A percentile compares a stretch with the other conserved stretches of the same genome.
Conservation (phyloP, 1,140 invertebrate genomes). For the Drosophila truncata region DNA sequence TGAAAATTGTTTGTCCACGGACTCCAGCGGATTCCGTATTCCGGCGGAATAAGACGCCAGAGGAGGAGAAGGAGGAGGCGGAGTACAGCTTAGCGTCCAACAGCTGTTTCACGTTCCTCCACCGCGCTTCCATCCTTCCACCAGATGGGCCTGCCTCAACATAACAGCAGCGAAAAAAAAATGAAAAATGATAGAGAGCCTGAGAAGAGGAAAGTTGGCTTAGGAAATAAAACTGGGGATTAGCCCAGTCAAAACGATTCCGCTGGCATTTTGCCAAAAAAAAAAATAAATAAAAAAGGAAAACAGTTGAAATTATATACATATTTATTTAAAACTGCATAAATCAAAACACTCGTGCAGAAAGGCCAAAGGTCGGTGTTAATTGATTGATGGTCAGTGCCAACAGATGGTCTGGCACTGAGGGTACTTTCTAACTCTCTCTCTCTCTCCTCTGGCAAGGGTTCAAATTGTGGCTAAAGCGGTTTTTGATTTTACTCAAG, state of each 20-base stretch:
- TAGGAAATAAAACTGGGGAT: constrained; percentile 21
- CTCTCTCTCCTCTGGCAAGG: background rate
- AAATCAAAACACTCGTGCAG: constrained; percentile 62
- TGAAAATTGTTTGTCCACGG: constrained; percentile 54
- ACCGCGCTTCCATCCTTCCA: background rate
- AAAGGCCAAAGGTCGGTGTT: constrained; percentile 37
- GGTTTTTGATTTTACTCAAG: constrained; percentile 1
- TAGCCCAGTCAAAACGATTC: constrained; percentile 48
- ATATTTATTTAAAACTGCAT: constrained; percentile 70
- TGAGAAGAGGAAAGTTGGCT: constrained; percentile 1
- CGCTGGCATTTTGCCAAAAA: constrained; percentile 39
- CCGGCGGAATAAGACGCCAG: constrained; percentile 17
- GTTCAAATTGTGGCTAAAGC: background rate
- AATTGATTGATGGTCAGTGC: constrained; percentile 42
- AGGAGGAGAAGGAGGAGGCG: constrained; percentile 38
- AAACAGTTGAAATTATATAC: constrained; percentile 26
- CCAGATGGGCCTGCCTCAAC: constrained; percentile 43
- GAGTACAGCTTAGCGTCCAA: constrained; percentile 55
- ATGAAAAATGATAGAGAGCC: constrained; percentile 43
- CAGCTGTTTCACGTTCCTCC: constrained; percentile 52
- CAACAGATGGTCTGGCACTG: constrained; percentile 11
- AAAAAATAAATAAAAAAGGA: background rate
- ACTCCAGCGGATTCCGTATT: constrained; percentile 15
- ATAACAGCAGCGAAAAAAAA: constrained; percentile 14
- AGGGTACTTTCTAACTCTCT: background rate